Conservation (phyloP, 2,113 vertebrate genomes). For the Ginglymostoma cirratum region DNA sequence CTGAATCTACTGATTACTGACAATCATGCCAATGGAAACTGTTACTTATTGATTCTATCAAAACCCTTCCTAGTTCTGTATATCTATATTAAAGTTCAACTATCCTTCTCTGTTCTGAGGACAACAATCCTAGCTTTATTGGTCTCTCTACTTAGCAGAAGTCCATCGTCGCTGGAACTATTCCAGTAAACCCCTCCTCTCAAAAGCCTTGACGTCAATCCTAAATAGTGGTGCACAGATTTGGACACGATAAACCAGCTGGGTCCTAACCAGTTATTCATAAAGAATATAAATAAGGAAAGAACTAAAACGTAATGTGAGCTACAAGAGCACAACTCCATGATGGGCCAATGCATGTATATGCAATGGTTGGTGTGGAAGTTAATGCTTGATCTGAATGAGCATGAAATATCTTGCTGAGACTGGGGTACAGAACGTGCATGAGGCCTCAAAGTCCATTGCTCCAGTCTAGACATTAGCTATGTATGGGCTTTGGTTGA, state of each 20-base stretch:
- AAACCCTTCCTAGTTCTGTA: not conserved
- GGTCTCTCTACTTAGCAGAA: not conserved
- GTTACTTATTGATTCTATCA: not conserved
- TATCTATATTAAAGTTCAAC: not conserved
- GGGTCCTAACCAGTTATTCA: not conserved
- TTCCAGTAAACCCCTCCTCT: not conserved
- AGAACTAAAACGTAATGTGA: not conserved
- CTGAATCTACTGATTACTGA: not conserved
- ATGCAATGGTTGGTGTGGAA: not conserved
- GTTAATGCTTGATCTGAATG: not conserved
- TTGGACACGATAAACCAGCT: not conserved
- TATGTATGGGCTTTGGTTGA: not conserved
- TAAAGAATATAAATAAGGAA: not conserved
- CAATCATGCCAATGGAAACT: not conserved
- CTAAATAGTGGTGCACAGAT: not conserved
- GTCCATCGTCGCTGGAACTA: not conserved
- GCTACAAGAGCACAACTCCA: not conserved
- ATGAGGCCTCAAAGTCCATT: not conserved
- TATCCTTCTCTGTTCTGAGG: not conserved
- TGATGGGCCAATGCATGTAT: not conserved
- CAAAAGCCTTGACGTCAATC: not conserved
- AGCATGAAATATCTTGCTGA: not conserved
- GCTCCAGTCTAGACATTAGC: not conserved
- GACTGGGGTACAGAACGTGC: not conserved
- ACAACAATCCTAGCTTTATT: not conserved